Conservation (phyloP, 1,140 invertebrate genomes). For the Neodiprion virginianus region DNA sequence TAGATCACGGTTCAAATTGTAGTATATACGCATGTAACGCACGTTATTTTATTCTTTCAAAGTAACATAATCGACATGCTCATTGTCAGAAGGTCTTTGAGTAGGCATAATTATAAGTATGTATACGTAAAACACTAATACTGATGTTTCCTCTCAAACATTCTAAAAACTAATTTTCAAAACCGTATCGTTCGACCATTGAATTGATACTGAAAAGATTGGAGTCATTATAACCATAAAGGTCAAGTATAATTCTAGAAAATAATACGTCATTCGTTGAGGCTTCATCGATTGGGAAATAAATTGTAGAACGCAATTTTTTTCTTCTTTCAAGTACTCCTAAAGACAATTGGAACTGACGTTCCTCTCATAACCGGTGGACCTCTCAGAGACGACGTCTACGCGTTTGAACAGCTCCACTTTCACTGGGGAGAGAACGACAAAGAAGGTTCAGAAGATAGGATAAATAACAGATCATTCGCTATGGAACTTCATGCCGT, state of each 20-base stretch:
- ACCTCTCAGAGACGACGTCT: conserved; percentile 70
- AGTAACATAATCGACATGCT: too few species aligned
- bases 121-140: too few species aligned
- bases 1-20: too few species aligned
- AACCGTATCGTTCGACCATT: too few species aligned
- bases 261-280: too few species aligned
- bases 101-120: too few species aligned
- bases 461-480: conserved; percentile 72
- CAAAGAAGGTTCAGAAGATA: conserved; percentile 85
- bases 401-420: conserved; percentile 84
- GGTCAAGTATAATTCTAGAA: too few species aligned
- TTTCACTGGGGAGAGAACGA: conserved; percentile 84
- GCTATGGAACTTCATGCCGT: conserved; percentile 88
- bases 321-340: conserved; percentile 60
- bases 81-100: too few species aligned
- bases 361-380: conserved; percentile 69
- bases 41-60: too few species aligned
- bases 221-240: too few species aligned
- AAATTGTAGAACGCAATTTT: conserved; percentile 16
- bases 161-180: neutral
- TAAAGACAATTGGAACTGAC: conserved; percentile 64
- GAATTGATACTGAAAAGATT: too few species aligned
- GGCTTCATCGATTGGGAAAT: neutral
- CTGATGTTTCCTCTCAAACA: neutral
- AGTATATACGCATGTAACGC: too few species aligned